Base-by-base conservation (phyloP, 2,888 invertebrate species). In the Microplitis manilae region DNA sequence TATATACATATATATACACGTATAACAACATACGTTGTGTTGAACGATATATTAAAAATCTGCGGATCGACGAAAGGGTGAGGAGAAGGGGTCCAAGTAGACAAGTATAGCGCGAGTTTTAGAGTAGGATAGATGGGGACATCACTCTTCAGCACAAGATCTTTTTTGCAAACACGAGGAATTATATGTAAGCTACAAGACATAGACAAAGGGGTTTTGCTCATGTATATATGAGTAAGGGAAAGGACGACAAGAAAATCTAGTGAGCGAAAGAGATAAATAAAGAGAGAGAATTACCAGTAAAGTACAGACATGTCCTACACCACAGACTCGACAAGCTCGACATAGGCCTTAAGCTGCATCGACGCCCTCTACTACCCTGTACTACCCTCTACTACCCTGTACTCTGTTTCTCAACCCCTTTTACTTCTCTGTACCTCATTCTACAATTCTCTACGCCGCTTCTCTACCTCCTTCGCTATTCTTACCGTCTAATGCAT, bases 161-260 rank as follows among this genome's bases (percentile, higher is more conserved):
- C 89, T 88, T 88, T 93, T 93, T 91, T 91, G 92, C 92, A 92
- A 93, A 92, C 90, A 92, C 91, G 79, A 79, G 92, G 91, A 92
- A 92, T 93, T 92, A 91, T 91, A 91, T 91, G 92, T 92, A 92
- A 92, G 92, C 92, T 92, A 91, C 93, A 92, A 93, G 90, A 89
- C 90, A 88, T 87, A 88, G 90, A 89, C 89, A 90, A 90, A 90
- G 86, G 88, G 80, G 61, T 73, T 67, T 39, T 65, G 38, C 50
- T 64, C 73, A 50, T 73, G 72, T 68, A 68, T 73, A 50, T 13
- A 62, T 65, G 69, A 69, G 65, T 79, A 64, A 40, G 69, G 67
- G 69, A 82, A 75, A 75, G 41, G 73, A 77, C 73, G 62, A 74
- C 67, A 68, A 9, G 79, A 68, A 39, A 65, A 17, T n/a, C 17